A percentile compares a stretch with the other conserved stretches of the same genome.
Evolutionary conservation across 2,113 vertebrate genomes (phyloP).

Genomic region (Vulpes ferrilata): DNA sequence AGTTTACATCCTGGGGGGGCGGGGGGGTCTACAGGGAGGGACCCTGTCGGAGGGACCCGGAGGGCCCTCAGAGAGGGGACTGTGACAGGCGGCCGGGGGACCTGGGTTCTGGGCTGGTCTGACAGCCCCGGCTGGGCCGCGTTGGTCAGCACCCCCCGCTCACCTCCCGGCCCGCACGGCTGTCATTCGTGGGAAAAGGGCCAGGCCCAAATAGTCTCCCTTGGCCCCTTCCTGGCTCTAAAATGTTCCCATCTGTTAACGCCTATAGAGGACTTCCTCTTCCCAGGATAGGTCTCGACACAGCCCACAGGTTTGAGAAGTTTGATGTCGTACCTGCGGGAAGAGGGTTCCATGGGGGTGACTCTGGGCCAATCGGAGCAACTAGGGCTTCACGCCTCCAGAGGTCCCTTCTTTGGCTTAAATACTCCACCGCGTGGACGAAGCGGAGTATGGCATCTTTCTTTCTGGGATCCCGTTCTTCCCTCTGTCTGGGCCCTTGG

Average conservation of each 20-base stretch:
- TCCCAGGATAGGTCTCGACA: background rate
- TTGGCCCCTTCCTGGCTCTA: background rate
- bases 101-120: background rate
- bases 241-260: background rate
- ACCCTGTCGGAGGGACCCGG: rapidly evolving
- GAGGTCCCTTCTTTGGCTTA: slow-evolving; percentile 61
- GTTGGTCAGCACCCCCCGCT: background rate
- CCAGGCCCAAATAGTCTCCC: background rate
- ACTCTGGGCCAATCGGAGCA: background rate
- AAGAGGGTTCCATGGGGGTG: background rate
- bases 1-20: background rate
- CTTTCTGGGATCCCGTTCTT: background rate
- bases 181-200: background rate
- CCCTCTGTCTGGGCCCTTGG: background rate
- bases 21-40: too few species aligned
- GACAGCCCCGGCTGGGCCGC: background rate
- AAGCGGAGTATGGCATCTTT: background rate
- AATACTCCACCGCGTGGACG: slow-evolving; percentile 75
- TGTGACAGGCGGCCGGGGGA: background rate
- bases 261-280: background rate
- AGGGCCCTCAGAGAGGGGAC: too few species aligned
- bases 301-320: background rate
- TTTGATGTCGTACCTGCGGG: rapidly evolving
- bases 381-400: rapidly evolving
- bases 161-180: background rate